Evolutionary conservation across 2,113 vertebrate species (phyloP), one percentile per base, ranked within the genome.

Genomic region (Dasyprocta punctata): DNA sequence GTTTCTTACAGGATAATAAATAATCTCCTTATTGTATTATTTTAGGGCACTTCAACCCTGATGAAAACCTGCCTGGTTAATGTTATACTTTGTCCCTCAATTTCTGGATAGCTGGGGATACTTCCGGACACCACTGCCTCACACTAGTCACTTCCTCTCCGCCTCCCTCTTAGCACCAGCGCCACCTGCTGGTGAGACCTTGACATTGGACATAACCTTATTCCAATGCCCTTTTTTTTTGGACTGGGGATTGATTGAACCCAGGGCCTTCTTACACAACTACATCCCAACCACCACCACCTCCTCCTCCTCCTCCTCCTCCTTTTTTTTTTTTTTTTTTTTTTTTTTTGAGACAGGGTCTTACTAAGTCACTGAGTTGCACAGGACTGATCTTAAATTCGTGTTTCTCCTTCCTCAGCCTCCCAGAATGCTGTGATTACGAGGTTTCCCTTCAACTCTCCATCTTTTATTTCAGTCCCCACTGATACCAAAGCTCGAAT

Each of bases 151-250:
- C 38, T 41, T 28, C 9, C 28, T 69, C 28, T 8, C 17, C 19
- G 1, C 28, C 36, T 24, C 4, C 36, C 10, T 3, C 13, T 26
- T 9, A 0, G 3, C 4, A 19, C 65, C 38, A 1, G 0, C 17
- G 2, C 61, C 12, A 87, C 67, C 67, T 36, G 7, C 47, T 11
- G 7, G 26, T 20, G 2, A 9, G n/a, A 56, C 47, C 20, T 61
- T 0, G 54, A 17, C 14, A 36, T 44, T 38, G 12, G 9, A 17
- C 8, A 22, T 24, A 7, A n/a, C 17, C 54, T 1, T 5, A 38
- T 49, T 22, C 73, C 73, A 47, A 44, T 22, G 12, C 22, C 38
- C 38, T 6, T 47, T 44, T 75, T 44, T 75, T 75, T 44, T 28
- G 38, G 5, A 44, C 10, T 75, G 17, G 73, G 44, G 73, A 7